These are phyloP conservation scores for Enteromius viviparus DNA, from an alignment of 2,797 vertebrate species.

Conservation along the genomic window DNA sequence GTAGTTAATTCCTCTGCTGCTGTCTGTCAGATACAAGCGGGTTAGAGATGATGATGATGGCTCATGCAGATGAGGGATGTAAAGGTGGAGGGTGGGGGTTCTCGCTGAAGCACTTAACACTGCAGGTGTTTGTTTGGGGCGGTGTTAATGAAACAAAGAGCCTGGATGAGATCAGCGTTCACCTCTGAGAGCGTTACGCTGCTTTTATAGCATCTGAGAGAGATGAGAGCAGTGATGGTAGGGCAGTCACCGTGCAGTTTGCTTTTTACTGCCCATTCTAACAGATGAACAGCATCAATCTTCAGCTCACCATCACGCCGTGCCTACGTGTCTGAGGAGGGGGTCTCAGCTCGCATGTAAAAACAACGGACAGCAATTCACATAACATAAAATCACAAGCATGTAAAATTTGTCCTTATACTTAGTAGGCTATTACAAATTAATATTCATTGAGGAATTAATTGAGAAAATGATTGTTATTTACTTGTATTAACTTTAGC, in stretches of 20 bases:
- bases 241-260: conserved; percentile 52
- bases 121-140: conserved; percentile 55
- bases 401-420: not conserved
- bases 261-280: conserved; percentile 74
- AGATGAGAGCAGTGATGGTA: conserved; percentile 57
- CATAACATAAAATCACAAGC: not conserved
- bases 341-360: conserved; percentile 45
- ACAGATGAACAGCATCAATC: conserved; percentile 79
- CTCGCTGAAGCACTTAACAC: conserved; percentile 61
- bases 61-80: conserved; percentile 33
- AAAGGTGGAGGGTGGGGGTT: conserved; percentile 15
- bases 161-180: conserved; percentile 66
- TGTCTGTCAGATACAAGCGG: not conserved
- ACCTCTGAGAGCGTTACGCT: conserved; percentile 62
- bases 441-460: not conserved
- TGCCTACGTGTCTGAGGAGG: conserved; percentile 53
- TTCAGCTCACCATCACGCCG: conserved; percentile 66
- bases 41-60: conserved; percentile 25
- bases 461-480: not conserved
- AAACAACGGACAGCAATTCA: conserved; percentile 52
- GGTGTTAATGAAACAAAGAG: conserved; percentile 62
- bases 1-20: not conserved
- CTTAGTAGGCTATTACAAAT: not conserved
- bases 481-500: not conserved
- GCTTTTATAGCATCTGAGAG: conserved; percentile 47